These are phyloP conservation scores for Osmoderma eremita DNA, from an alignment of 2,888 invertebrate genomes.

Conservation along the genomic window DNA sequence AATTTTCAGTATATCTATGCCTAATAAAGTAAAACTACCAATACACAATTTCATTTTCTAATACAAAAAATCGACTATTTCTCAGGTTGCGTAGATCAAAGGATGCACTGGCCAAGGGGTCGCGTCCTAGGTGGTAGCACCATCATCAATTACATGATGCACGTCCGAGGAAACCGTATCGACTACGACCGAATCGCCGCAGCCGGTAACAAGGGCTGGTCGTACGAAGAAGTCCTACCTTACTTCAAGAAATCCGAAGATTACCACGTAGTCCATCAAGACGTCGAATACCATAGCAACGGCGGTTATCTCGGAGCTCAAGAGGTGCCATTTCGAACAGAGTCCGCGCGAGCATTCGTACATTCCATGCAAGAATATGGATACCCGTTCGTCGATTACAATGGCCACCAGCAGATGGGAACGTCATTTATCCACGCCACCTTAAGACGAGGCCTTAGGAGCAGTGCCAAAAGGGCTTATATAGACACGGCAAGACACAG, in stretches of 20 bases:
- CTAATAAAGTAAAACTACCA: no score
- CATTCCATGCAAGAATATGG: conserved; percentile 74
- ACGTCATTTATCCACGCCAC: conserved; percentile 72
- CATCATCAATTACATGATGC: conserved; percentile 66
- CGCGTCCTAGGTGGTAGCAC: conserved; percentile 68
- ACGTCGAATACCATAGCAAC: conserved; percentile 59
- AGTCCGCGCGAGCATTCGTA: conserved; percentile 68
- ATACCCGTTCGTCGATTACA: conserved; percentile 74
- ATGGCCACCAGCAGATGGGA: conserved; percentile 71
- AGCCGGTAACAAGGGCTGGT: conserved; percentile 69
- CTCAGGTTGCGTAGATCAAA: conserved; percentile 60
- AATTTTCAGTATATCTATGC: no score
- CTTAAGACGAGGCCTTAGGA: conserved; percentile 69
- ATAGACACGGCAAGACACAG: conserved; percentile 70
- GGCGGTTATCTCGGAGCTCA: conserved; percentile 62
- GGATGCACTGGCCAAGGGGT: conserved; percentile 66
- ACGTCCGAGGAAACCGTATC: conserved; percentile 69
- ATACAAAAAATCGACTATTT: conserved; percentile 21
- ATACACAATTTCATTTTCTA: no score
- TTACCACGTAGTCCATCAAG: conserved; percentile 56
- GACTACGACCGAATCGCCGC: conserved; percentile 78
- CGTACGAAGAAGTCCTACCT: conserved; percentile 63
- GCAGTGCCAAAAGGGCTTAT: conserved; percentile 74
- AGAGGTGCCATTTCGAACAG: conserved; percentile 62
- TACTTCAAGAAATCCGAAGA: conserved; percentile 62